Base-by-base conservation (phyloP, 2,797 vertebrate species). In the Acanthurus leucopareius region DNA sequence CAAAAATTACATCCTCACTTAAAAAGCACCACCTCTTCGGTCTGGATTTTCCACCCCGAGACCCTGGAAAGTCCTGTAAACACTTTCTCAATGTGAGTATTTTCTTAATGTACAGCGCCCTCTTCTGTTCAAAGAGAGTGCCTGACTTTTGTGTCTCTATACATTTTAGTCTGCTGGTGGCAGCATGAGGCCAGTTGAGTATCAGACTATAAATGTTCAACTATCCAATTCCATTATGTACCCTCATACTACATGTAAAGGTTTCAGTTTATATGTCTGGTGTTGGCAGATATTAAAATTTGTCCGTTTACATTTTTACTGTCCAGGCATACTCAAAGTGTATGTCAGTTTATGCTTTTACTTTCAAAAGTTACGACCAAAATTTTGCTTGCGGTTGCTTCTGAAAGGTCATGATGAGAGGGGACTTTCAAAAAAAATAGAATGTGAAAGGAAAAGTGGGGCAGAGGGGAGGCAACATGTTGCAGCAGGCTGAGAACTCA, bases 41-140 rank as follows among this genome's bases (percentile, higher is more conserved):
- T 32, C 22, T 47, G 28, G 2, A 11, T 56, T 77, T 66, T 61
- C 51, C 48, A 35, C 69, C 59, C 0, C 32, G 20, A 64, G 42
- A 75, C 9, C 5, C 28, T 76, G 35, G 16, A 69, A 75, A 59
- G 45, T 16, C 4, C 57, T 49, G 56, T 9, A 19, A 63, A 80
- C 49, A 20, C 28, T 15, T 20, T 1, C 25, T 59, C 62, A 57
- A 16, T 11, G 13, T 20, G 14, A 40, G 28, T 20, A 3, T 69
- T 87, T 79, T 65, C 56, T 92, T 49, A 77, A 58, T 78, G 32
- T 73, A 84, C 65, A 75, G 91, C 83, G 70, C 91, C 92, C 91
- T 89, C 93, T 92, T 67, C 83, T 93, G 94, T 67, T 85, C 63
- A 70, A 45, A 69, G 13, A 0, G 4, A n/a, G 7, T 57, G 14